Evolutionary conservation across 2,113 vertebrate species (phyloP), one percentile per base, ranked within the genome.

Genomic region (Leptobrachium ailaonicum): DNA sequence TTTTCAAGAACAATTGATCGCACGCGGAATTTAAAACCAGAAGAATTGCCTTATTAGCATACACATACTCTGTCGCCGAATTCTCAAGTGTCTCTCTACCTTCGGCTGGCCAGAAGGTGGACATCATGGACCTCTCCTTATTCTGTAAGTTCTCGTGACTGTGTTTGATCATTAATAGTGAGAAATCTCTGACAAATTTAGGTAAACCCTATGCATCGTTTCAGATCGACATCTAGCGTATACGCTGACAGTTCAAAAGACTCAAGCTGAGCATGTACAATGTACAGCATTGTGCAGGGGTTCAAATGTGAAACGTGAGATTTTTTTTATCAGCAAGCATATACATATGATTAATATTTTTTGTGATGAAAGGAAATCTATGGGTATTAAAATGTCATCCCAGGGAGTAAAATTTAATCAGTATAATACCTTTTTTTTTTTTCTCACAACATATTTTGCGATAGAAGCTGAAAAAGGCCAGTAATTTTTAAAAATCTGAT

Each of bases 121-220:
- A 81, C 54, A 60, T 41, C 42, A 43, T 68, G 79, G 79, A 75
- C 64, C 60, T 45, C 53, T 73, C 64, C 66, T 45, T 53, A 62
- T 58, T 81, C 64, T 74, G 72, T 75, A 75, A 81, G 79, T 81
- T 75, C 56, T 60, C 13, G 13, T 60, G 64, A 75, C 11, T 20
- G 11, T 75, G 53, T 43, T 69, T 69, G 44, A 81, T 74, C 73
- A 45, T 44, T 66, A 20, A 40, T 54, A 72, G 58, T 47, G 60
- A 70, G 41, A 60, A 68, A 14, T 32, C 42, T 68, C 6, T 56
- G 50, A 69, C 67, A 68, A 54, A 77, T 68, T 77, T 60, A 77
- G 75, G 40, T 68, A 69, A 77, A 69, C 6, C 11, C 45, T 42
- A 54, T 62, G 54, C 67, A 69, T 40, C 60, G 53, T 56, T 70